A percentile compares a stretch with the other conserved stretches of the same genome.
Conservation (phyloP, 2,797 vertebrate species). For the Sparidentex hasta region DNA sequence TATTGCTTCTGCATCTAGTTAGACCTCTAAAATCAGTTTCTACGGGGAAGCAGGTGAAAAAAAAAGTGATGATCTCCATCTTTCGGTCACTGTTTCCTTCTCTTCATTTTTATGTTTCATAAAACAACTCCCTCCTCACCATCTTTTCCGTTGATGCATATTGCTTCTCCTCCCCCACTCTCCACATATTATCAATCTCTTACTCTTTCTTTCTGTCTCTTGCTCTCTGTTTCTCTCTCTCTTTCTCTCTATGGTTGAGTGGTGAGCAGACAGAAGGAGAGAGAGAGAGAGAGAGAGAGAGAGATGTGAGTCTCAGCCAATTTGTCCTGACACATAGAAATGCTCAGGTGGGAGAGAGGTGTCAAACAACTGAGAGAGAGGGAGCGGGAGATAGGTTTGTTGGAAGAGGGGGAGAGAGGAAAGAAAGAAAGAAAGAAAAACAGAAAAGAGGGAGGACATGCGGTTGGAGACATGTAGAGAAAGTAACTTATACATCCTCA, state of each 20-base stretch:
- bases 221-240: constrained; percentile 40
- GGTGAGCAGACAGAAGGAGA: constrained; percentile 75
- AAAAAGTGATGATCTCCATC: not conserved
- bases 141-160: constrained; percentile 55
- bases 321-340: constrained; percentile 93
- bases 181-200: constrained; percentile 66
- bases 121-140: constrained; percentile 36
- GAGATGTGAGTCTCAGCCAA: constrained; percentile 90
- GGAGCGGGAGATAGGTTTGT: constrained; percentile 56
- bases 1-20: too few relatives aligned
- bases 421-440: not conserved
- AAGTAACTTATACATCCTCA: constrained; percentile 9
- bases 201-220: constrained; percentile 47
- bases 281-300: constrained; percentile 73
- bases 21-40: not conserved
- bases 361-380: constrained; percentile 80
- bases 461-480: not conserved
- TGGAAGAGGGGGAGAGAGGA: constrained; percentile 30
- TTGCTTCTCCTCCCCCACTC: constrained; percentile 48
- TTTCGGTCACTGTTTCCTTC: not conserved
- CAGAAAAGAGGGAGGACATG: constrained; percentile 14
- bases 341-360: constrained; percentile 90
- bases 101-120: constrained; percentile 21
- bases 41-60: not conserved
- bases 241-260: constrained; percentile 68